Evolutionary conservation across 2,888 invertebrate species (phyloP).

Genomic region (Trachelus troglodyta): DNA sequence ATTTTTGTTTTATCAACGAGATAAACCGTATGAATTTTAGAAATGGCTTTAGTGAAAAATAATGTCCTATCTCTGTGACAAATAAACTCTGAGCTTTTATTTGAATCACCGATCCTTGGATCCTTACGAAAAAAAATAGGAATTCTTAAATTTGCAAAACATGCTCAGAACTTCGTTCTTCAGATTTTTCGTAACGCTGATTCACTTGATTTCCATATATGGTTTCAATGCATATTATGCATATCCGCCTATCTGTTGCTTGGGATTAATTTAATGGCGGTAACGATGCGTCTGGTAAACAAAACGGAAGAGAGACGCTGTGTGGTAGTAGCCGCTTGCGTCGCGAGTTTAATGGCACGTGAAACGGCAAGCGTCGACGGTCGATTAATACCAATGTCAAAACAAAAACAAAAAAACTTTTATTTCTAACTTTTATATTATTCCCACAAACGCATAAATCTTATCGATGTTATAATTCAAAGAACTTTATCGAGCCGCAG

Average conservation of each 20-base stretch:
- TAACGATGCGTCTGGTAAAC: conserved; percentile 15
- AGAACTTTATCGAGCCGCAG: too few species aligned
- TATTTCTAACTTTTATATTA: not conserved
- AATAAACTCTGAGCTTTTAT: not conserved
- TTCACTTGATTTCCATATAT: not conserved
- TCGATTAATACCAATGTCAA: not conserved
- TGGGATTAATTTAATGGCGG: conserved; percentile 45
- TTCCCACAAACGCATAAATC: too few species aligned
- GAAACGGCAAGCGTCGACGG: not conserved
- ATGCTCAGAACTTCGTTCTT: conserved; percentile 25
- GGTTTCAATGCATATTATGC: not conserved
- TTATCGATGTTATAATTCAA: too few species aligned
- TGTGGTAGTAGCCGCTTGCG: not conserved
- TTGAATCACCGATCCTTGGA: not conserved
- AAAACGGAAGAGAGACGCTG: conserved; percentile 18
- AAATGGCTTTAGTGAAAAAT: not conserved
- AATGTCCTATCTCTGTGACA: too few species aligned
- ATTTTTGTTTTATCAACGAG: not conserved
- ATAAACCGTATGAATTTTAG: not conserved
- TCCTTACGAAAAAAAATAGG: not conserved
- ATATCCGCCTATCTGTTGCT: conserved; percentile 36
- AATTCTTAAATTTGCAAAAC: conserved; percentile 25
- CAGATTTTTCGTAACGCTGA: conserved; percentile 12
- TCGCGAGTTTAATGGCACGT: not conserved
- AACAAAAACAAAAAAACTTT: not conserved